phyloP scores from a whole-genome alignment of 1,140 invertebrate species.

The Megalonaias nervosa region DNA sequence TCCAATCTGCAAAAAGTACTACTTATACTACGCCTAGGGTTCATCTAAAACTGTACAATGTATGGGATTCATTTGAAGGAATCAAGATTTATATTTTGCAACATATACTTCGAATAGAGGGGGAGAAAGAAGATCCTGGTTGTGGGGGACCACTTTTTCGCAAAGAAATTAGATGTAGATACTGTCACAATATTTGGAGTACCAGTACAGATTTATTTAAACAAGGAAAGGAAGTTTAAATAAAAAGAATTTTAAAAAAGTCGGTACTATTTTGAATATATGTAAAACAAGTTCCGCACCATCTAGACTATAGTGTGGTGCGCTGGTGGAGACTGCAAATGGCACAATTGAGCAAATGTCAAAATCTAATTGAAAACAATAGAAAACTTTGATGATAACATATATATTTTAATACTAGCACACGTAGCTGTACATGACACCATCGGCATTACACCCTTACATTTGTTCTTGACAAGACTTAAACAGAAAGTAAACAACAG shows the following conservation, averaged over 20 bases:
- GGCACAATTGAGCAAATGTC: conserved; percentile 10
- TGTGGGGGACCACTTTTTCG: conserved; percentile 47
- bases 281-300: not conserved
- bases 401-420: not conserved
- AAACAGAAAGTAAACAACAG: too few relatives aligned
- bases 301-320: not conserved
- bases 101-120: not conserved
- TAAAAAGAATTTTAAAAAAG: too few relatives aligned
- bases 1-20: not conserved
- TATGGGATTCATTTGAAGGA: conserved; percentile 7
- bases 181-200: conserved; percentile 40
- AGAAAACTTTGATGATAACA: not conserved
- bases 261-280: not conserved
- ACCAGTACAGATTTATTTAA: not conserved
- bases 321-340: conserved; percentile 6
- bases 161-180: conserved; percentile 40
- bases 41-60: not conserved
- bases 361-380: not conserved
- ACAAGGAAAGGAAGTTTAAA: too few relatives aligned
- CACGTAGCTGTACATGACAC: not conserved
- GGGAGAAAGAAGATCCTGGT: conserved; percentile 52
- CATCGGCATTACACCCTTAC: not conserved
- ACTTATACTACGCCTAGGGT: too few relatives aligned
- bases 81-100: conserved; percentile 2
- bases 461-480: too few relatives aligned